These are phyloP conservation scores for Perca fluviatilis DNA, from an alignment of 2,113 vertebrate genomes.

Conservation along the genomic window DNA sequence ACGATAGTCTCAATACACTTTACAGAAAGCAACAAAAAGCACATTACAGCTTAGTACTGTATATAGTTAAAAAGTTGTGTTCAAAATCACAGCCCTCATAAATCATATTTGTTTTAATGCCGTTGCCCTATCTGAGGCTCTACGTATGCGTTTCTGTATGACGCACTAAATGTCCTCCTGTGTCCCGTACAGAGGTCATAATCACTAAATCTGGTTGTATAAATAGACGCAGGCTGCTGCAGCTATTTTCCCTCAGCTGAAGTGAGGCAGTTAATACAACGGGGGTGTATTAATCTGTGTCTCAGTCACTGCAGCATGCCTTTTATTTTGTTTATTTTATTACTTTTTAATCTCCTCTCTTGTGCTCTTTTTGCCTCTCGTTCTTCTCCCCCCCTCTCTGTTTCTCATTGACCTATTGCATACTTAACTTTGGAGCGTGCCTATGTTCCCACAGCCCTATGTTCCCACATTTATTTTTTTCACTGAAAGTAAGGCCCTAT, in stretches of 20 bases:
- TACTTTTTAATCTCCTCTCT: background rate
- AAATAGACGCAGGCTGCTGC: slow-evolving; percentile 57
- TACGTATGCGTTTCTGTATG: background rate
- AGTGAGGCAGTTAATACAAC: slow-evolving; percentile 39
- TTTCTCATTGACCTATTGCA: slow-evolving; percentile 13
- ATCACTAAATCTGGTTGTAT: slow-evolving; percentile 69
- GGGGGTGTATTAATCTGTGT: background rate
- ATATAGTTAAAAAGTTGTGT: background rate
- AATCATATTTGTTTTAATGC: background rate
- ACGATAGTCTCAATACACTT: background rate
- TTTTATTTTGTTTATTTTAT: background rate
- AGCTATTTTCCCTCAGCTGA: slow-evolving; percentile 33
- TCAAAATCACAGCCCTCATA: background rate
- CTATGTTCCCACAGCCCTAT: too few species aligned
- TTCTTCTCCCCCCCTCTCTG: background rate
- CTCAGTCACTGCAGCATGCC: background rate
- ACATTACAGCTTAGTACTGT: background rate
- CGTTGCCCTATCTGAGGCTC: background rate
- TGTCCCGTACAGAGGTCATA: slow-evolving; percentile 52
- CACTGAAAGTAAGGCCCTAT: too few species aligned
- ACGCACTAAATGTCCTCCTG: slow-evolving; percentile 52
- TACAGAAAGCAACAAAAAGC: background rate
- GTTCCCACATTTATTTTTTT: too few species aligned
- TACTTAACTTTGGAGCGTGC: background rate
- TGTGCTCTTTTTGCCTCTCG: background rate